Evolutionary conservation across 2,797 vertebrate genomes (phyloP).

Genomic region (Eremophila alpestris): DNA sequence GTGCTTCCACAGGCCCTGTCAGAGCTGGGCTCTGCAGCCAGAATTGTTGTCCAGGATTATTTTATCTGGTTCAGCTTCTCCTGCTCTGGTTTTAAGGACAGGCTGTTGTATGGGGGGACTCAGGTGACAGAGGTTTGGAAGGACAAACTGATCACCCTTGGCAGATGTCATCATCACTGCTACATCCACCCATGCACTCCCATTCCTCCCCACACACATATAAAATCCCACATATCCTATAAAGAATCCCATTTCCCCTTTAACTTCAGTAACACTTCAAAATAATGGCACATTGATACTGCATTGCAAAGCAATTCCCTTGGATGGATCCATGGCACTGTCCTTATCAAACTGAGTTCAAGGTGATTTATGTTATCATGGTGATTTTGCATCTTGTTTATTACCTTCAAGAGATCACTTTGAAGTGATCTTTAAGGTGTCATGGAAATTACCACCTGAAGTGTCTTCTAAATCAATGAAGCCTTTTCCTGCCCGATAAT

Average conservation of each 20-base stretch:
- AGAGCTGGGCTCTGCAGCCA: not conserved
- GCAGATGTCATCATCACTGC: not conserved
- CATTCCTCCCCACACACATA: not conserved
- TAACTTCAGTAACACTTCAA: conserved; percentile 44
- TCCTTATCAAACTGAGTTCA: conserved; percentile 19
- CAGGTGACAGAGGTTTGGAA: not conserved
- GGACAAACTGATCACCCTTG: not conserved
- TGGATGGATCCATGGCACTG: not conserved
- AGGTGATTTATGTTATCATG: conserved; percentile 46
- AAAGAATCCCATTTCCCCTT: conserved; percentile 1
- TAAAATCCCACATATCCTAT: not conserved
- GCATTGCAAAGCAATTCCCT: conserved; percentile 40
- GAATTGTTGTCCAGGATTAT: not conserved
- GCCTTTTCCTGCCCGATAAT: conserved; percentile 36
- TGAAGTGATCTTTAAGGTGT: conserved; percentile 58
- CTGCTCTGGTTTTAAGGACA: not conserved
- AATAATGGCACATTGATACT: conserved; percentile 43
- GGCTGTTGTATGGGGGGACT: not conserved
- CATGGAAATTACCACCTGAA: conserved; percentile 51
- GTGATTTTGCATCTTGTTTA: conserved; percentile 72
- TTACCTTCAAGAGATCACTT: conserved; percentile 66
- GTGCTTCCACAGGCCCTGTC: not conserved
- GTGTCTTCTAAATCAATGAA: conserved; percentile 65
- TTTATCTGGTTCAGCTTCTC: not conserved
- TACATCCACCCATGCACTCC: not conserved